A percentile compares a stretch with the other conserved stretches of the same genome.
Conservation (phyloP, 2,113 vertebrate genomes). For the Oenanthe oenanthe region DNA sequence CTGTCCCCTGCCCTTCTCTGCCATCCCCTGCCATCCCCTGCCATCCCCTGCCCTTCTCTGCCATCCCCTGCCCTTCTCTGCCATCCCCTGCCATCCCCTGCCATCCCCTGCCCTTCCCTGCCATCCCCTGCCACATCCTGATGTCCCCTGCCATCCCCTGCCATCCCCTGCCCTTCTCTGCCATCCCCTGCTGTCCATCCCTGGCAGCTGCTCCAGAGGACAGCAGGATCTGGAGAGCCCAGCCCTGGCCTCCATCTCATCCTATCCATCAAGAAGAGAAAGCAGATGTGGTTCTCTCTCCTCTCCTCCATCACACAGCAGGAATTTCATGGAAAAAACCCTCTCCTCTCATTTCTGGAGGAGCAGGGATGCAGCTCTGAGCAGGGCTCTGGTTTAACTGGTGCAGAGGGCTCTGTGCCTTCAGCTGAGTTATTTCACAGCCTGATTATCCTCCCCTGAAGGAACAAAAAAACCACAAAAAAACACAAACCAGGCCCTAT, state of each 20-base stretch:
- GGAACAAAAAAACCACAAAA: neutral
- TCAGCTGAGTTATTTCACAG: neutral
- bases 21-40: too few relatives aligned
- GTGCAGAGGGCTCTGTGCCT: neutral
- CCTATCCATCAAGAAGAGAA: neutral
- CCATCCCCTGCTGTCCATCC: fast-evolving
- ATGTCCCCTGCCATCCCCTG: too few relatives aligned
- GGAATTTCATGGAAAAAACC: neutral
- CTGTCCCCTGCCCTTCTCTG: too few relatives aligned
- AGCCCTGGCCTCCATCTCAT: fast-evolving
- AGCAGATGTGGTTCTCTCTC: neutral
- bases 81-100: neutral
- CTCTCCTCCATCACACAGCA: neutral
- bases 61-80: fast-evolving
- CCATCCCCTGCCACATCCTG: too few relatives aligned
- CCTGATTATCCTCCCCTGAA: neutral
- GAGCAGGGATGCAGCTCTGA: neutral
- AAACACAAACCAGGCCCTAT: neutral
- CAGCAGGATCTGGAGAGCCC: neutral
- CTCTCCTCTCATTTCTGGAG: neutral
- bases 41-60: neutral
- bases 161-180: neutral
- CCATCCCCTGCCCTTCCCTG: too few relatives aligned
- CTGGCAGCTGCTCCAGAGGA: neutral
- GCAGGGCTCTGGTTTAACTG: neutral